Percentiles rank a stretch among this genome's conserved stretches.
Evolutionary conservation across 2,113 vertebrate genomes (phyloP).

Genomic region (Chlorodrepanis virens): DNA sequence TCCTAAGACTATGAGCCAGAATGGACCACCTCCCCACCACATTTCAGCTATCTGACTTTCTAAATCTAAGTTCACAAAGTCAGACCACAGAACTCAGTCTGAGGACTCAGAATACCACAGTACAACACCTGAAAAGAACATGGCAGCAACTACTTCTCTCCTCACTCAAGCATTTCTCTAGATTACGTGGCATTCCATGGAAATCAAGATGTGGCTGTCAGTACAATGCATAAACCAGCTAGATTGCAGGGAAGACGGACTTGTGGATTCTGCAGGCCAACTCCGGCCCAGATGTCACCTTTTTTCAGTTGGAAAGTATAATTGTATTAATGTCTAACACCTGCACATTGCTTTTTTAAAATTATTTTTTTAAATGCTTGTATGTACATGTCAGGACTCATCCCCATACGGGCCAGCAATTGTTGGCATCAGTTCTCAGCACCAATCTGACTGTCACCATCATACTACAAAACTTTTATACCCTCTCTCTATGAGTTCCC

Average conservation of each 20-base stretch:
- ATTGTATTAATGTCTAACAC: not conserved
- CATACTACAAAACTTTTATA: no score
- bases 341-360: not conserved
- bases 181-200: not conserved
- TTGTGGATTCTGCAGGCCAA: not conserved
- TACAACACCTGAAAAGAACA: not conserved
- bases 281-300: not conserved
- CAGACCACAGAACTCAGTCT: not conserved
- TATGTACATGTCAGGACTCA: not conserved
- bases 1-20: not conserved
- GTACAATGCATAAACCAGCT: not conserved
- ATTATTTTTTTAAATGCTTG: not conserved
- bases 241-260: not conserved
- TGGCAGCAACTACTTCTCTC: not conserved
- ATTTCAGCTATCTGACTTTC: not conserved
- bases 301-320: not conserved
- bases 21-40: no score
- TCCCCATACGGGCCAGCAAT: no score
- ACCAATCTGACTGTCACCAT: no score
- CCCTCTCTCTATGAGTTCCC: no score
- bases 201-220: not conserved
- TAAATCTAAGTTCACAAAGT: not conserved
- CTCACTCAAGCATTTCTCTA: not conserved
- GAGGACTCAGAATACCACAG: not conserved
- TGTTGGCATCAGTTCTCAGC: no score